Base-by-base conservation (phyloP, 2,888 invertebrate species). In the Pyrrhia umbra region DNA sequence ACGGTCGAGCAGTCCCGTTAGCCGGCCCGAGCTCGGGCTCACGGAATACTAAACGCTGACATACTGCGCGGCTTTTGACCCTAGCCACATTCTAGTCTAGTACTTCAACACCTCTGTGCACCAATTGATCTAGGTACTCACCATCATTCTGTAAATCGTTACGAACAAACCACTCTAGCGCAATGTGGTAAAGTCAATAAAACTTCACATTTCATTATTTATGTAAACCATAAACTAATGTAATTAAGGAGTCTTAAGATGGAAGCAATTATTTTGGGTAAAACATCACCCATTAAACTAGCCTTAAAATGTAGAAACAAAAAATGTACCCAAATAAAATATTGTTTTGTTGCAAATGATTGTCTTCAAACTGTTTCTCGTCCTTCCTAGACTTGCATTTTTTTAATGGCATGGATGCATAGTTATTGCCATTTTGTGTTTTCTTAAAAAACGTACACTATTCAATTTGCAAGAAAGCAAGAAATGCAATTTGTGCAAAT, bases 31-130 rank as follows among this genome's bases (percentile, higher is more conserved):
- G 88, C 87, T 85, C 87, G 87, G 86, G 85, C 93, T 90, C 91
- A 90, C 90, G 92, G 94, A 94, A 95, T 94, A 94, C 94, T 94
- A 94, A 95, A 91, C 93, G 90, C 93, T 95, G 94, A 95, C 94
- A 95, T 89, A 95, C 94, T 93, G 89, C 92, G 93, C 93, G 95
- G 94, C 92, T 94, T 94, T 94, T 95, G 95, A 94, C 95, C 94
- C 94, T 94, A 92, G 85, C 85, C 84, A 94, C 94, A 93, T 94
- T 94, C 93, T 94, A 93, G 92, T 89, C 90, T 92, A 88, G 89
- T 86, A 91, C 90, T 92, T 91, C 86, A 81, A 87, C 92, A 92
- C 91, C 88, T 91, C 85, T 86, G 76, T 88, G 86, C 88, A 90
- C 87, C 87, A 73, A 88, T 89, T 87, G 84, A 82, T 76, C 81